phyloP scores from a whole-genome alignment of 2,888 invertebrate species.

The Dromius quadrimaculatus region DNA sequence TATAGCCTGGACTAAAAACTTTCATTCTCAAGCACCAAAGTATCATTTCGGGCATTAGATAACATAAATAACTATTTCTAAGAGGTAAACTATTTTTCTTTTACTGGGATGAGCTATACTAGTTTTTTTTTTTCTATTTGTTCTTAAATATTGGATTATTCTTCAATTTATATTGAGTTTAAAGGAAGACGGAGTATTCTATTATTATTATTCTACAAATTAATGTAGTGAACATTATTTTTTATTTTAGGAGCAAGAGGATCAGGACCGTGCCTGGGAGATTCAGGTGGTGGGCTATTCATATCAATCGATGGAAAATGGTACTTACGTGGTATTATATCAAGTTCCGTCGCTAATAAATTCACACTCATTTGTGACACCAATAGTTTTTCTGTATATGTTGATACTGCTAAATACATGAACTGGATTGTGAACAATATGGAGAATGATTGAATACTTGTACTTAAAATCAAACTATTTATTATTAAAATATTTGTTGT shows the following conservation, averaged over 20 bases:
- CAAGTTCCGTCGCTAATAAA: constrained; percentile 13
- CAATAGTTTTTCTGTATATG: constrained; percentile 26
- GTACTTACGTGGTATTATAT: constrained; percentile 42
- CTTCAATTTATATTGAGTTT: neutral
- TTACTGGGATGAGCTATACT: no score
- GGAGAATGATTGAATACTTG: neutral
- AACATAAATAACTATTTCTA: no score
- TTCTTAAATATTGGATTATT: no score
- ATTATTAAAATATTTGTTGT: no score
- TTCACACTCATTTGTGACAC: constrained; percentile 6
- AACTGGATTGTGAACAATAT: constrained; percentile 35
- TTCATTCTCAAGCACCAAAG: no score
- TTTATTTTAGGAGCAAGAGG: constrained; percentile 11
- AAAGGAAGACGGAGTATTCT: neutral
- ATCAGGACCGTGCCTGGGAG: constrained; percentile 32
- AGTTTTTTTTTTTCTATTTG: no score
- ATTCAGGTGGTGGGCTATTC: constrained; percentile 39
- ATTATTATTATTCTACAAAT: neutral
- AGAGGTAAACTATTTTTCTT: no score
- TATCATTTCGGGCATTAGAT: no score
- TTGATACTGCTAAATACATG: constrained; percentile 31
- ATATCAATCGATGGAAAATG: neutral
- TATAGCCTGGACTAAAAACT: no score
- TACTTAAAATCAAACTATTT: no score
- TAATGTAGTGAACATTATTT: neutral